Conservation (phyloP, 2,888 invertebrate genomes). For the Trichopoda pennipes region DNA sequence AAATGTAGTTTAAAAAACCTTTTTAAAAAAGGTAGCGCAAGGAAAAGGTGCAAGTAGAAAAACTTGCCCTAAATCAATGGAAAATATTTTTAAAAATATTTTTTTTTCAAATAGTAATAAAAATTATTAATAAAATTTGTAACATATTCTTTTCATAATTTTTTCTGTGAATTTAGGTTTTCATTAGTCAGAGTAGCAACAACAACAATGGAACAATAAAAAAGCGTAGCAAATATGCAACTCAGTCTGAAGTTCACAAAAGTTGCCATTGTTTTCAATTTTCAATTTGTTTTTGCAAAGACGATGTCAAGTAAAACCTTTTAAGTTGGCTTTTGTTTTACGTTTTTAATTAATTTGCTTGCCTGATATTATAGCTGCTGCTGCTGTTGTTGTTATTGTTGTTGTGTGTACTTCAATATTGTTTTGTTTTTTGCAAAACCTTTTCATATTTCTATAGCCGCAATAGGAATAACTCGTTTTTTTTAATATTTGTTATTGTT, state of each 20-base stretch:
- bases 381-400: slow-evolving; percentile 23
- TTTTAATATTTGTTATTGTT: background rate
- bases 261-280: slow-evolving; percentile 52
- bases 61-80: too few relatives aligned
- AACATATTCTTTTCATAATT: background rate
- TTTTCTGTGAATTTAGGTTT: background rate
- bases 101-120: too few relatives aligned
- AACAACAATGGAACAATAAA: background rate
- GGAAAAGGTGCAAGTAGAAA: background rate
- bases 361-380: slow-evolving; percentile 36
- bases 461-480: slow-evolving; percentile 46
- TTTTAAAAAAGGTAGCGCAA: background rate
- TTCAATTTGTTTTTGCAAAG: slow-evolving; percentile 50
- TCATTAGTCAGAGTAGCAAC: background rate
- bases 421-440: slow-evolving; percentile 47
- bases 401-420: background rate
- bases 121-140: too few relatives aligned
- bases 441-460: slow-evolving; percentile 43
- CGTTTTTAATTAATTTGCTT: slow-evolving; percentile 67
- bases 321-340: slow-evolving; percentile 66
- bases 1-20: background rate
- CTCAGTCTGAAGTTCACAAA: slow-evolving; percentile 37
- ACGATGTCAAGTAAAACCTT: slow-evolving; percentile 61
- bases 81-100: too few relatives aligned
- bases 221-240: too few relatives aligned